Evolutionary conservation across 2,888 invertebrate species (phyloP).

Genomic region (Chloromyia formosa): DNA sequence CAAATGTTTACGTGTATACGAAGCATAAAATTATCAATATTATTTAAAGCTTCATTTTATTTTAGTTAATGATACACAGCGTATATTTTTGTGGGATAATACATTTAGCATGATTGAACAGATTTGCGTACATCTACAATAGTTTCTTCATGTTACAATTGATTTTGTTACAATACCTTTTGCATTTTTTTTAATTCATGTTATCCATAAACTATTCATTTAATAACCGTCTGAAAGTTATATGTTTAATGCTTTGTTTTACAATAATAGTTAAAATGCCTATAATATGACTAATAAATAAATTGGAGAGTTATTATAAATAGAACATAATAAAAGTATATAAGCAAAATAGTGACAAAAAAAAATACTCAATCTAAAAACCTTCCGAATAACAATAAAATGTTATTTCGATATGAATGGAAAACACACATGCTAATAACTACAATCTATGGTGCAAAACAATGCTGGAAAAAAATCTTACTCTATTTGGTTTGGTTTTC

Average conservation of each 20-base stretch:
- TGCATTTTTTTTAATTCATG: too few relatives aligned
- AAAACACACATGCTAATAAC: too few relatives aligned
- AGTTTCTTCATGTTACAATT: not conserved
- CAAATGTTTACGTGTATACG: too few relatives aligned
- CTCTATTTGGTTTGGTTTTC: too few relatives aligned
- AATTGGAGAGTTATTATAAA: not conserved
- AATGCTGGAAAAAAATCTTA: too few relatives aligned
- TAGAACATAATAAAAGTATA: too few relatives aligned
- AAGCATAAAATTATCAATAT: too few relatives aligned
- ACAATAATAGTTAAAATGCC: slow-evolving; percentile 11
- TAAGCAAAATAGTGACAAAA: too few relatives aligned
- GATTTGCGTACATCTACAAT: slow-evolving; percentile 43
- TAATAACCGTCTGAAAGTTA: not conserved
- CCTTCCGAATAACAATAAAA: too few relatives aligned
- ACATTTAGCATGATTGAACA: slow-evolving; percentile 56
- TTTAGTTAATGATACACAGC: slow-evolving; percentile 31
- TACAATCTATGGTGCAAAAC: too few relatives aligned
- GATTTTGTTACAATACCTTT: not conserved
- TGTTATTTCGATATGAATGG: too few relatives aligned
- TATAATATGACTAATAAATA: not conserved
- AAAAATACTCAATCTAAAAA: too few relatives aligned
- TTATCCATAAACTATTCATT: not conserved
- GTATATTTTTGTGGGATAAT: slow-evolving; percentile 56
- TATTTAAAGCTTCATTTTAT: slow-evolving; percentile 40
- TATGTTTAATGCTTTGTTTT: not conserved